phyloP scores from a whole-genome alignment of 2,797 vertebrate genomes.

The Podarcis siculus region DNA sequence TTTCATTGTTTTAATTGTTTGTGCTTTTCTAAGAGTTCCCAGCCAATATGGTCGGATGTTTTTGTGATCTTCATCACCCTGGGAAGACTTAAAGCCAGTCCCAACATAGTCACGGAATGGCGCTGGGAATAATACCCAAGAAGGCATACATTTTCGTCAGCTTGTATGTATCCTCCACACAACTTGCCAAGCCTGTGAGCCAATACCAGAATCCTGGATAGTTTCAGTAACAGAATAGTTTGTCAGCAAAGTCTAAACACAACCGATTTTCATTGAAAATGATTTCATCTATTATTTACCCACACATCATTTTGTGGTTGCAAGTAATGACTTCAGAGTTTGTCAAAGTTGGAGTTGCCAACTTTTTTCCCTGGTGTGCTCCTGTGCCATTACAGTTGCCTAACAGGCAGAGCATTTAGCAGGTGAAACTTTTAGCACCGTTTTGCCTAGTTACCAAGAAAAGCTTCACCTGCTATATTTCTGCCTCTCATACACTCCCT shows the following conservation, averaged over 20 bases:
- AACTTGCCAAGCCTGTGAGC: constrained; percentile 9
- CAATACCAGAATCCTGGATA: constrained; percentile 18
- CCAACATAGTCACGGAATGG: not conserved
- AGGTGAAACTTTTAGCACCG: constrained; percentile 2
- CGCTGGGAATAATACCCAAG: not conserved
- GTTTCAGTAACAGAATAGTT: constrained; percentile 22
- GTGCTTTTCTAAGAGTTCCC: not conserved
- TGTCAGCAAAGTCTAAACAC: constrained; percentile 8
- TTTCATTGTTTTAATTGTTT: not conserved
- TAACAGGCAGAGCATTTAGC: not conserved
- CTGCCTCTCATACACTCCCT: constrained; percentile 22
- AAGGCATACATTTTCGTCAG: not conserved
- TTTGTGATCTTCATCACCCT: not conserved
- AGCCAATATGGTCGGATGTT: not conserved
- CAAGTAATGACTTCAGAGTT: not conserved
- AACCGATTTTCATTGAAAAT: not conserved
- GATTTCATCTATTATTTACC: not conserved
- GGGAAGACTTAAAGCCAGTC: not conserved
- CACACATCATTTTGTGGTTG: not conserved
- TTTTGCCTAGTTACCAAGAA: not conserved
- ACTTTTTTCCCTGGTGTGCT: no score
- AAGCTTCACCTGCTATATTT: constrained; percentile 24
- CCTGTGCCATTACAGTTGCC: not conserved
- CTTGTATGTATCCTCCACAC: constrained; percentile 14
- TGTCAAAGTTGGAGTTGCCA: not conserved